Percentiles rank a stretch among this genome's conserved stretches.
Evolutionary conservation across 2,888 invertebrate genomes (phyloP).

Genomic region (Drosophila nr. fundita): DNA sequence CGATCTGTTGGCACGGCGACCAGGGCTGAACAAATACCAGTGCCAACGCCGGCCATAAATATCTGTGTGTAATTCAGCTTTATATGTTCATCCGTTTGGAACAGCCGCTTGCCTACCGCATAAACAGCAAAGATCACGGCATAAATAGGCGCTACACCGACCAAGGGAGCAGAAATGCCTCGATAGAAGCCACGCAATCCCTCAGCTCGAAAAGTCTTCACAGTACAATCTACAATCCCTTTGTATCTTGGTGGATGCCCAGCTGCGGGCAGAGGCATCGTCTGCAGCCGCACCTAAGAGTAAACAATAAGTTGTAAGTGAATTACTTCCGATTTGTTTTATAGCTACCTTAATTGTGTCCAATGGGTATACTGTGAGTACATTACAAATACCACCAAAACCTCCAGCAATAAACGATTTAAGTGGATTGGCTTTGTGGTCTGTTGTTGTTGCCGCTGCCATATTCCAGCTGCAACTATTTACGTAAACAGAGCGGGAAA

Average conservation of each 20-base stretch:
- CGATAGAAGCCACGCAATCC: constrained; percentile 93
- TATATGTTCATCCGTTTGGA: constrained; percentile 87
- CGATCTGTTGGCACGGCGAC: constrained; percentile 99
- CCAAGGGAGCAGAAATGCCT: constrained; percentile 95
- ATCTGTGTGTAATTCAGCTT: constrained; percentile 91
- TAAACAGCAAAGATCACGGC: constrained; percentile 98
- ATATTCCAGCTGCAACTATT: constrained; percentile 33
- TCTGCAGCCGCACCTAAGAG: constrained; percentile 95
- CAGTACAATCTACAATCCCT: constrained; percentile 97
- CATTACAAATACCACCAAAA: constrained; percentile 97
- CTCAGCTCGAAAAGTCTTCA: constrained; percentile 95
- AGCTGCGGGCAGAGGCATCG: constrained; percentile 93
- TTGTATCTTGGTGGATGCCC: constrained; percentile 92
- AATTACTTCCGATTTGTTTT: background rate
- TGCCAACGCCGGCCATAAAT: constrained; percentile 97
- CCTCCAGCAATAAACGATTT: constrained; percentile 99
- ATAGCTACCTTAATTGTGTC: constrained; percentile 94
- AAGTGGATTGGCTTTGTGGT: constrained; percentile 88
- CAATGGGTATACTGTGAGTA: constrained; percentile 97
- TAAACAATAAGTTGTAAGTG: constrained; percentile 1
- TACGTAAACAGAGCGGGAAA: constrained; percentile 57
- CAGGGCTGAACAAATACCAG: constrained; percentile 97
- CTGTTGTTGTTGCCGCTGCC: constrained; percentile 4
- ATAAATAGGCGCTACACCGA: constrained; percentile 98
- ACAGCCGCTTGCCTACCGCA: constrained; percentile 95